phyloP scores from a whole-genome alignment of 2,888 invertebrate species.

The Pollenia amentaria region DNA sequence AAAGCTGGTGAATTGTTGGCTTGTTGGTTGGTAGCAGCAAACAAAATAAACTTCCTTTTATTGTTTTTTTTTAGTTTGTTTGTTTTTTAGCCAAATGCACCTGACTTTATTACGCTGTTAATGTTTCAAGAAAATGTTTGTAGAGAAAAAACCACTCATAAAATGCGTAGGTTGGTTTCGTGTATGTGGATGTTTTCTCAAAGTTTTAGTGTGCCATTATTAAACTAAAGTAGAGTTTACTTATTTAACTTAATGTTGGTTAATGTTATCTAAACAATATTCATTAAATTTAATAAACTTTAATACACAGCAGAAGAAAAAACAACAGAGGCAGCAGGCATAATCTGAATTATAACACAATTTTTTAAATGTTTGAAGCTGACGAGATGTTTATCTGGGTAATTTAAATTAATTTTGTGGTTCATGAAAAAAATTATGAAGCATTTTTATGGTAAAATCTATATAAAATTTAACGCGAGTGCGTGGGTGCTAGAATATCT shows the following conservation, averaged over 20 bases:
- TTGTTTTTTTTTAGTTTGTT: conserved; percentile 6
- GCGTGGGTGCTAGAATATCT: conserved; percentile 47
- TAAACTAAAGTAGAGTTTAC: conserved; percentile 47
- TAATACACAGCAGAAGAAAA: conserved; percentile 29
- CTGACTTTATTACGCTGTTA: conserved; percentile 31
- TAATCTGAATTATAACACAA: conserved; percentile 49
- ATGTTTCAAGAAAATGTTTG: neutral
- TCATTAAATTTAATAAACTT: conserved; percentile 65
- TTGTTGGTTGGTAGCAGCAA: conserved; percentile 31
- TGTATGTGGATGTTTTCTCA: neutral
- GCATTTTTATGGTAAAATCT: neutral
- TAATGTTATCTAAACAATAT: conserved; percentile 63
- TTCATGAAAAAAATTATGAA: conserved; percentile 31
- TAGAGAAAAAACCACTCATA: conserved; percentile 4
- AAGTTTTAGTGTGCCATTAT: conserved; percentile 39
- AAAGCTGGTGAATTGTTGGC: neutral
- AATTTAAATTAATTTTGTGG: conserved; percentile 64
- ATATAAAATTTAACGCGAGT: neutral
- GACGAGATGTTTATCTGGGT: conserved; percentile 61
- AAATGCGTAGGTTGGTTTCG: conserved; percentile 55
- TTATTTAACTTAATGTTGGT: conserved; percentile 45
- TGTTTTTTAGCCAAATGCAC: conserved; percentile 37
- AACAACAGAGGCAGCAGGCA: neutral
- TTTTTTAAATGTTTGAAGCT: conserved; percentile 28
- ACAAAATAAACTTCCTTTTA: conserved; percentile 63